Conservation (phyloP, 2,113 vertebrate genomes). For the Sphyrna mokarran region DNA sequence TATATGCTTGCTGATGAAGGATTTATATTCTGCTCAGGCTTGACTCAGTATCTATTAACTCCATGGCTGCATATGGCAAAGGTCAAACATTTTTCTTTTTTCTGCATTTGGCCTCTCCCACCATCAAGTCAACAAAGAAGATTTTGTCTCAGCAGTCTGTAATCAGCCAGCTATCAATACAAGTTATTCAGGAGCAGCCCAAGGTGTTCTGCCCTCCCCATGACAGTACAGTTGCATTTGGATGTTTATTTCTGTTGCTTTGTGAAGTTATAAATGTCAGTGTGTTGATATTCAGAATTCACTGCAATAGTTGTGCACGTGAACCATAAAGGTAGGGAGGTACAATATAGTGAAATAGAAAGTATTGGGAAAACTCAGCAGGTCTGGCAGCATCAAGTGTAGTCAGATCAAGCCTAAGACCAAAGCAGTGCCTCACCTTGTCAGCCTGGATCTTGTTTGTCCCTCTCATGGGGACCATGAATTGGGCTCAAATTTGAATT, state of each 20-base stretch:
- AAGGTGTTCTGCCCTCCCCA: background rate
- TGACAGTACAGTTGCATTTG: background rate
- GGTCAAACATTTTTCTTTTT: background rate
- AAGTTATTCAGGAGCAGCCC: background rate
- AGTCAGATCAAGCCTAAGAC: no score
- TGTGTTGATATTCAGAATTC: background rate
- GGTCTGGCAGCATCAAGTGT: no score
- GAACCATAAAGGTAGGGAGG: background rate
- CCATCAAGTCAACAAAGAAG: background rate
- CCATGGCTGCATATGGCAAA: background rate
- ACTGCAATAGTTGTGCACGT: background rate
- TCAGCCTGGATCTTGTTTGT: no score
- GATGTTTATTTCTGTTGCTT: background rate
- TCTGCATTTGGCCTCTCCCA: background rate
- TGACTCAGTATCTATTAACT: background rate
- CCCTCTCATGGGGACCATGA: no score
- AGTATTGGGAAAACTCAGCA: no score
- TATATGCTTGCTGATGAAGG: background rate
- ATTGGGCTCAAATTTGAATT: no score
- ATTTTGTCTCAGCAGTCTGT: background rate
- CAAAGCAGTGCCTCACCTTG: no score
- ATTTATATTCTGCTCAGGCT: background rate
- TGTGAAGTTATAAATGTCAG: background rate
- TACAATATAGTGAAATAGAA: background rate
- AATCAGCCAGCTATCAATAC: background rate